Conservation (phyloP, 2,797 vertebrate species). For the Enteromius viviparus region DNA sequence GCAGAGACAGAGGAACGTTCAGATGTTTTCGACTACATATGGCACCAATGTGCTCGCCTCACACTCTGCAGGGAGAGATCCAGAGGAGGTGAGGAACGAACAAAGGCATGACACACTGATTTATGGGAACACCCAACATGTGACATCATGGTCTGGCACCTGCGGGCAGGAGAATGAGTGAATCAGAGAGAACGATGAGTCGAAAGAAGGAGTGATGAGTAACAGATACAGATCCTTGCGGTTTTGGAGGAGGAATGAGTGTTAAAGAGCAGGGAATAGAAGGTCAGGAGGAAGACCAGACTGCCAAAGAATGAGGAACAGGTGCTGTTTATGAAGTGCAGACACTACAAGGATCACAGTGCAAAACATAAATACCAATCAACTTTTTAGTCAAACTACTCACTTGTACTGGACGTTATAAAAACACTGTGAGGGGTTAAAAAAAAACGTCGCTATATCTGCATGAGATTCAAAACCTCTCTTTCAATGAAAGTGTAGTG, state of each 20-base stretch:
- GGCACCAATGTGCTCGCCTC: constrained; percentile 68
- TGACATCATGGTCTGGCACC: constrained; percentile 75
- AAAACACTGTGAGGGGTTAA: neutral
- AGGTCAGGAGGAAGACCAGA: constrained; percentile 61
- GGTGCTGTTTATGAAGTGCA: constrained; percentile 66
- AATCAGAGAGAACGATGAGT: constrained; percentile 29
- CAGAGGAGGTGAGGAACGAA: constrained; percentile 69
- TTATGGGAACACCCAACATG: constrained; percentile 78
- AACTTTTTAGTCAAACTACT: neutral
- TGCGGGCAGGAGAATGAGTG: constrained; percentile 62
- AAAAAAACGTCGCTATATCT: neutral
- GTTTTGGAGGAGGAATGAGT: constrained; percentile 14
- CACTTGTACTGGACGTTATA: neutral
- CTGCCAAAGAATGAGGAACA: constrained; percentile 72
- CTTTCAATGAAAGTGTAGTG: neutral
- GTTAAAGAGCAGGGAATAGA: constrained; percentile 7
- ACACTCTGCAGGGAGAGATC: constrained; percentile 64
- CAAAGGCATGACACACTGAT: constrained; percentile 73
- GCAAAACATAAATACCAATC: constrained; percentile 9
- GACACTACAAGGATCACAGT: neutral
- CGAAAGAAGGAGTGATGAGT: constrained; percentile 19
- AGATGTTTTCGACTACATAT: constrained; percentile 62
- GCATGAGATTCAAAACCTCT: neutral
- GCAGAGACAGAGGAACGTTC: constrained; percentile 19
- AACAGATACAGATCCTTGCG: constrained; percentile 22